Evolutionary conservation across 2,113 vertebrate species (phyloP), one percentile per base, ranked within the genome.

Genomic region (Aythya baeri): DNA sequence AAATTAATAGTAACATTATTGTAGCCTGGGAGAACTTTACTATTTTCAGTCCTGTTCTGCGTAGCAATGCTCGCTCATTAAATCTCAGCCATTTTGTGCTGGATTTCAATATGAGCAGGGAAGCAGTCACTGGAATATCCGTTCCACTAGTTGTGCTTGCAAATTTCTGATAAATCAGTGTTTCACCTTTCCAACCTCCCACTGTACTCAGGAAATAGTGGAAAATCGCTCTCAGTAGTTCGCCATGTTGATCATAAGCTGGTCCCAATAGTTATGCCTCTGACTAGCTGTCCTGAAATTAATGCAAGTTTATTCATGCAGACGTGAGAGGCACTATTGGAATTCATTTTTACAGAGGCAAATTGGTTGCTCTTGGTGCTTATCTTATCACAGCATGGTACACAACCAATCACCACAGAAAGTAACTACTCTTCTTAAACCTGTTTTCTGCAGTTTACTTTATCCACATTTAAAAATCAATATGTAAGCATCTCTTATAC

Each of bases 201-300:
- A 1, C 25, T 49, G 6, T 25, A 52, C 20, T 78, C 26, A 38
- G 44, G 59, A 22, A 50, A 21, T 13, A 29, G 74, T 8, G 38
- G 10, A 46, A 62, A 77, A 25, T 62, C 8, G 5, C 49, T 63
- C 44, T 86, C 57, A 36, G 44, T 44, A 80, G 62, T 67, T 72
- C 15, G 22, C 46, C 2, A 1, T 9, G 16, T 59, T 70, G 68
- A 44, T 80, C 32, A 8, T 17, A n/a, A 1, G 0, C 32, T 75
- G 36, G 6, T 94, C 58, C n/a, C 23, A 62, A 20, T 23, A 23
- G 7, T 38, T 80, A 6, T 16, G 21, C 54, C 29, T 91, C 79
- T 88, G 57, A 49, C 7, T 65, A 75, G 21, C 6, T 17, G 9
- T 21, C 12, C 57, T 65, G 36, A 59, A 75, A 75, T 63, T 38